Conservation (phyloP, 2,797 vertebrate species). For the Catostomus latipinnis region DNA sequence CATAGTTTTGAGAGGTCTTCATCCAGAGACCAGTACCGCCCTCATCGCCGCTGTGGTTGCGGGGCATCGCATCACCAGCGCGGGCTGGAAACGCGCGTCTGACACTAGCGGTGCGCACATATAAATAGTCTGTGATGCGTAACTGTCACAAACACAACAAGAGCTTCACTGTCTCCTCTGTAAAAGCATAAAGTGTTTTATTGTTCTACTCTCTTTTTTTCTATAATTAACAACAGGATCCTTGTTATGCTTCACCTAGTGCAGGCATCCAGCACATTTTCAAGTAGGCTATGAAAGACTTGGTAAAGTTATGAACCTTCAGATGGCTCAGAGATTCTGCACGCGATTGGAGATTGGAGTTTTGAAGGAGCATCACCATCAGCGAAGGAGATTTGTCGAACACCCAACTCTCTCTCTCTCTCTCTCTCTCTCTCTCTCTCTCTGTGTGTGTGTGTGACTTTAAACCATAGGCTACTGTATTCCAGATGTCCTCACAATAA, state of each 20-base stretch:
- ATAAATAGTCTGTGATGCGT: constrained; percentile 43
- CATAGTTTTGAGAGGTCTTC: constrained; percentile 79
- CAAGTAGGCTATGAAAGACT: background rate
- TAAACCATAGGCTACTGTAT: constrained; percentile 21
- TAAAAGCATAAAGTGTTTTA: constrained; percentile 26
- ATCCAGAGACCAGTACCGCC: constrained; percentile 90
- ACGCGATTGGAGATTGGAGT: constrained; percentile 66
- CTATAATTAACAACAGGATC: background rate
- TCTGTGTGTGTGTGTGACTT: constrained; percentile 32
- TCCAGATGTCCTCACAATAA: background rate
- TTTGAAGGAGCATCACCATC: constrained; percentile 77
- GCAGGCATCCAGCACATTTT: background rate
- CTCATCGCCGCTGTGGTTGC: constrained; percentile 89
- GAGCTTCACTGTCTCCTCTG: constrained; percentile 12
- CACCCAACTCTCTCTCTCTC: background rate
- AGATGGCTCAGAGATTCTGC: constrained; percentile 67
- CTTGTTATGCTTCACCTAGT: constrained; percentile 32
- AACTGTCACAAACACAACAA: background rate
- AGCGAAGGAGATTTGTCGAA: constrained; percentile 69
- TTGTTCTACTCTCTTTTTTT: background rate
- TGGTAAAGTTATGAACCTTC: constrained; percentile 36
- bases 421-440: constrained; percentile 17
- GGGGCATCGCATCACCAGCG: constrained; percentile 93
- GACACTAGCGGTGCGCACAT: constrained; percentile 71
- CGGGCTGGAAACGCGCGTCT: constrained; percentile 67